A percentile compares a stretch with the other conserved stretches of the same genome.
Evolutionary conservation across 2,797 vertebrate species (phyloP).

Genomic region (Enteromius trimaculatus): DNA sequence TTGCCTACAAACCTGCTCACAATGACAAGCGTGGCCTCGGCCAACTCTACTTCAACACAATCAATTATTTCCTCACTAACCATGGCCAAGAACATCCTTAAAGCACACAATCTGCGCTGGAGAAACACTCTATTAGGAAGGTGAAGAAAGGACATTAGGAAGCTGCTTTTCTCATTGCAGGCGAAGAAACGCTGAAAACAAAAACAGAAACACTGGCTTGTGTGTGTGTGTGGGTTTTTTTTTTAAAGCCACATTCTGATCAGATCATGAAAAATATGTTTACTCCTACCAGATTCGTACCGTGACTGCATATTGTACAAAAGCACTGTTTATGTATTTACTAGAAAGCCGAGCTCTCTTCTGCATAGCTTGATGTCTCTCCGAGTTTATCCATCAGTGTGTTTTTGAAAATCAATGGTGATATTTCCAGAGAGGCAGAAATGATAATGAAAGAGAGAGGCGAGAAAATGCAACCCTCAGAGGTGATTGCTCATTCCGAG

Average conservation of each 20-base stretch:
- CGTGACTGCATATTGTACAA: neutral
- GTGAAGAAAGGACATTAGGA: constrained; percentile 48
- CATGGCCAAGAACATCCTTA: constrained; percentile 60
- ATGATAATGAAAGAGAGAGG: constrained; percentile 69
- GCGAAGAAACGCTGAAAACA: neutral
- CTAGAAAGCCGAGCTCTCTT: constrained; percentile 28
- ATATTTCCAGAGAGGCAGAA: constrained; percentile 69
- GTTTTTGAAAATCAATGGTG: constrained; percentile 71
- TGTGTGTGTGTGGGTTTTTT: no score
- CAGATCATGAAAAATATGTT: constrained; percentile 4
- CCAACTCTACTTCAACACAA: constrained; percentile 44
- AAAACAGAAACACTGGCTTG: neutral
- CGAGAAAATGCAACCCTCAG: constrained; percentile 52
- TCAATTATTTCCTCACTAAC: constrained; percentile 59
- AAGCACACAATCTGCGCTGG: constrained; percentile 54
- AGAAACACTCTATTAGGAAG: constrained; percentile 43
- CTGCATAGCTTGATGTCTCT: constrained; percentile 50
- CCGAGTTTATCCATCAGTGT: constrained; percentile 59
- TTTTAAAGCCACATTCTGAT: constrained; percentile 3
- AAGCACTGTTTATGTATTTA: neutral
- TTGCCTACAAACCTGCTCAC: constrained; percentile 56
- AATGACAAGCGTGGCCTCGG: constrained; percentile 29
- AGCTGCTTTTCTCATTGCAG: constrained; percentile 25
- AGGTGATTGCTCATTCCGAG: constrained; percentile 74
- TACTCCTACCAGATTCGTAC: constrained; percentile 10